Base-by-base conservation (phyloP, 1,140 invertebrate species). In the Caligus rogercresseyi region DNA sequence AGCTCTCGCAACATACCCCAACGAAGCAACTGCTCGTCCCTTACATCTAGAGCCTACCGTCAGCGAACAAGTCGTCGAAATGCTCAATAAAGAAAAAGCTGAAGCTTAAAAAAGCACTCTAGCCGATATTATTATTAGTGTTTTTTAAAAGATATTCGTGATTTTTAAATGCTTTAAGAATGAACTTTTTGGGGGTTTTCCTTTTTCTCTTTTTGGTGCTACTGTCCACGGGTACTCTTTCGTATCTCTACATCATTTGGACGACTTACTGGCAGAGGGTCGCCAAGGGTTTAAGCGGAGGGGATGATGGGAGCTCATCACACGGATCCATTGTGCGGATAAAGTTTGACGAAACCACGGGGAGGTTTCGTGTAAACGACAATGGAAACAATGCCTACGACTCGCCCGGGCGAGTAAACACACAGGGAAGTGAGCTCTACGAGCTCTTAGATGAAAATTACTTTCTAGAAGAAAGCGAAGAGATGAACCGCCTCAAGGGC, bases 161-260 rank as follows among this genome's bases (percentile, higher is more conserved):
- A 21, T 54, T 56, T 20, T 56, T 20, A 16, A 56, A 15, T 21
- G 19, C 14, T 18, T n/a, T 18, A 25, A 20, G 3, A 56, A 25
- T 60, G 25, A 18, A 25, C 21, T 21, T 60, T 3, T 25, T 60
- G 24, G 24, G 24, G n/a, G 3, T 25, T 2, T 31, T 60, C 3
- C n/a, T 60, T 1, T 60, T 21, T 23, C 53, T 54, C 11, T 54
- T 54, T 16, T 20, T 54, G 7, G 4, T 4, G 11, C 21, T 54
- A 20, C 53, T 54, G 13, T 7, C 21, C n/a, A 26, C 23, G 7
- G 57, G 57, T 2, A 26, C 57, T 13, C 43, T 60, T 16, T 18
- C 57, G 20, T 60, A 60, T 43, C 16, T 60, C 25, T 60, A 60
- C 26, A 60, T 60, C 15, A 11, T 60, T 4, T 60, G 57, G 57